Conservation (phyloP, 2,113 vertebrate genomes). For the Zosterops borbonicus region DNA sequence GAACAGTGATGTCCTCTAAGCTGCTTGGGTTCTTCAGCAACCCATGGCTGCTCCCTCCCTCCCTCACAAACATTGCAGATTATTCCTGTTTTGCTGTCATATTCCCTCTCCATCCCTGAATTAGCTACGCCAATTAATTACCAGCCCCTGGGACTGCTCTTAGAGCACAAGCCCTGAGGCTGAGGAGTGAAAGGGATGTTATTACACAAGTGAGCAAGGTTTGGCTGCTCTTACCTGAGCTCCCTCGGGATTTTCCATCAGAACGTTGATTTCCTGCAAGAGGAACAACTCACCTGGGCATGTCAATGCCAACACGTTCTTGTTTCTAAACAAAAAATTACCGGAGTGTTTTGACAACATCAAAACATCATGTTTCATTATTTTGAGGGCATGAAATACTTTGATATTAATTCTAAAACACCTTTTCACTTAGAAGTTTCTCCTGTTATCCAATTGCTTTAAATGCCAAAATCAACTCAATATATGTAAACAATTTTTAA, state of each 20-base stretch:
- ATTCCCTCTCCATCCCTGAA: neutral
- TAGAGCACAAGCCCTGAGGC: neutral
- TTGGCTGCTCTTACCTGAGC: neutral
- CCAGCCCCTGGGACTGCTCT: neutral
- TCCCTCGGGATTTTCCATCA: neutral
- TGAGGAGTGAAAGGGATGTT: neutral
- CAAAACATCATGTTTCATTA: conserved; percentile 19
- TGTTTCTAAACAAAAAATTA: neutral
- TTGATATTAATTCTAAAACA: conserved; percentile 12
- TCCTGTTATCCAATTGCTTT: neutral
- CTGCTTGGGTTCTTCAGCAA: neutral
- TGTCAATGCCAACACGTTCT: neutral
- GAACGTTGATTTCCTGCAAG: neutral
- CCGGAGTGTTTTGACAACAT: neutral
- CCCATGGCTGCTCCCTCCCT: neutral
- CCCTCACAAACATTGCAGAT: neutral
- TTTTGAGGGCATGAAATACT: neutral
- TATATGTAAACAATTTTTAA: conserved; percentile 20
- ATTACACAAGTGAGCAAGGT: neutral
- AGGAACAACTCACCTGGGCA: neutral
- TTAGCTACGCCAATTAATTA: neutral
- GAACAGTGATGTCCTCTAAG: neutral
- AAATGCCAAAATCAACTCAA: conserved; percentile 10
- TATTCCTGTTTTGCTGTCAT: neutral
- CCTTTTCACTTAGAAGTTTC: neutral